These are phyloP conservation scores for Melipona beecheii DNA, from an alignment of 2,888 invertebrate species.

Conservation along the genomic window DNA sequence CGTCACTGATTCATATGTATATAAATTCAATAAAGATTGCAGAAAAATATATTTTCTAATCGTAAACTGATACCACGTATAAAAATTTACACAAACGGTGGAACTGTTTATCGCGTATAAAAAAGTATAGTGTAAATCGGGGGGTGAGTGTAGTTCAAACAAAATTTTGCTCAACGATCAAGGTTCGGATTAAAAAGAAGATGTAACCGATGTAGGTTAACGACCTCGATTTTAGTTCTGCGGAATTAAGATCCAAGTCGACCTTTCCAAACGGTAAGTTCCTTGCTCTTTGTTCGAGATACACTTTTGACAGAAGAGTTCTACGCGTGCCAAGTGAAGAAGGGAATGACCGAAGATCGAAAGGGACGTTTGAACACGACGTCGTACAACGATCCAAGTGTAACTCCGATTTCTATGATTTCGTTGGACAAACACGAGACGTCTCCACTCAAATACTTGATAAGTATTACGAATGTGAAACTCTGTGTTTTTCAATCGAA, in stretches of 20 bases:
- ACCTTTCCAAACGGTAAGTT: slow-evolving; percentile 49
- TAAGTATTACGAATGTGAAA: neutral
- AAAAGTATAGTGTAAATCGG: too few relatives aligned
- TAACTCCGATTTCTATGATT: neutral
- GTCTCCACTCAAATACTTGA: neutral
- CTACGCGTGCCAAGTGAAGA: slow-evolving; percentile 55
- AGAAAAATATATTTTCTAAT: too few relatives aligned
- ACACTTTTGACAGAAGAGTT: slow-evolving; percentile 49
- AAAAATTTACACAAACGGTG: too few relatives aligned
- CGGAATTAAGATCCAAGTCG: slow-evolving; percentile 13
- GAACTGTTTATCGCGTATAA: too few relatives aligned
- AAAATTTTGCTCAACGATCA: neutral
- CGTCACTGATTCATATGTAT: too few relatives aligned
- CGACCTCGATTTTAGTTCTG: slow-evolving; percentile 17
- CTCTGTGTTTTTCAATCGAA: neutral
- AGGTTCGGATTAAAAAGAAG: neutral
- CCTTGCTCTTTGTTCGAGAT: slow-evolving; percentile 59
- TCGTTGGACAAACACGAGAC: neutral
- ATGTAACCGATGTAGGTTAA: neutral
- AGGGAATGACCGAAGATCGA: slow-evolving; percentile 61
- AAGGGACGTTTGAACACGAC: slow-evolving; percentile 35
- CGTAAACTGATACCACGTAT: too few relatives aligned
- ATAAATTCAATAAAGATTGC: too few relatives aligned
- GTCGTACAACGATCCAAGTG: neutral
- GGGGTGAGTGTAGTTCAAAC: too few relatives aligned